Evolutionary conservation across 2,113 vertebrate genomes (phyloP).

Genomic region (Psilopogon haemacephalus): DNA sequence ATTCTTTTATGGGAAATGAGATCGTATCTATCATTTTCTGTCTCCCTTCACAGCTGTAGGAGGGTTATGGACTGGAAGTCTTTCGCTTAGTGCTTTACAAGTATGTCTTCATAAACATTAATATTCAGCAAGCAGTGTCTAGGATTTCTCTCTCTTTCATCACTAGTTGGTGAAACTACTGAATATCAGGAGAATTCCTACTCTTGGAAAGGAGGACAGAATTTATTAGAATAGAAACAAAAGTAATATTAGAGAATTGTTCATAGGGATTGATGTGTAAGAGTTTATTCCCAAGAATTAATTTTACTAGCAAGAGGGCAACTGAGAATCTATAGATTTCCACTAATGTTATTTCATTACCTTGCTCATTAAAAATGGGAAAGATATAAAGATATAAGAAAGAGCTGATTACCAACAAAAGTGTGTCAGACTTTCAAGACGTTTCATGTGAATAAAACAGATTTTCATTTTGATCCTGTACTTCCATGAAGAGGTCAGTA

Average conservation of each 20-base stretch:
- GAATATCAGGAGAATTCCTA: background rate
- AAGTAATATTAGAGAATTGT: background rate
- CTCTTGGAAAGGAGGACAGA: background rate
- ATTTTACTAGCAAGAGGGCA: background rate
- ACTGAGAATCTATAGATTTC: background rate
- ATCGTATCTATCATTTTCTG: background rate
- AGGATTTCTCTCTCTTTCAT: background rate
- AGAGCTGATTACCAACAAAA: background rate
- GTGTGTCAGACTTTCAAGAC: background rate
- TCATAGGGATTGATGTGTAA: background rate
- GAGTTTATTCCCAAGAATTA: background rate
- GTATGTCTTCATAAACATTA: background rate
- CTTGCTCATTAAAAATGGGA: background rate
- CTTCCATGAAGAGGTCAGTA: background rate
- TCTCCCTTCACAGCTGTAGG: background rate
- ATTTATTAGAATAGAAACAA: background rate
- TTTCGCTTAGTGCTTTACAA: background rate
- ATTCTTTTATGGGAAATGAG: background rate
- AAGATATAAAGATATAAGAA: background rate
- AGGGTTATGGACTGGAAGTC: background rate
- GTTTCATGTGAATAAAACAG: background rate
- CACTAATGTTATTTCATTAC: background rate
- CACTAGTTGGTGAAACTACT: background rate
- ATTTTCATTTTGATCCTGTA: background rate
- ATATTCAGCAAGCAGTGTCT: background rate